Percentiles rank a stretch among this genome's conserved stretches.
Evolutionary conservation across 1,140 invertebrate genomes (phyloP).

Genomic region (Zaprionus tsacasi): DNA sequence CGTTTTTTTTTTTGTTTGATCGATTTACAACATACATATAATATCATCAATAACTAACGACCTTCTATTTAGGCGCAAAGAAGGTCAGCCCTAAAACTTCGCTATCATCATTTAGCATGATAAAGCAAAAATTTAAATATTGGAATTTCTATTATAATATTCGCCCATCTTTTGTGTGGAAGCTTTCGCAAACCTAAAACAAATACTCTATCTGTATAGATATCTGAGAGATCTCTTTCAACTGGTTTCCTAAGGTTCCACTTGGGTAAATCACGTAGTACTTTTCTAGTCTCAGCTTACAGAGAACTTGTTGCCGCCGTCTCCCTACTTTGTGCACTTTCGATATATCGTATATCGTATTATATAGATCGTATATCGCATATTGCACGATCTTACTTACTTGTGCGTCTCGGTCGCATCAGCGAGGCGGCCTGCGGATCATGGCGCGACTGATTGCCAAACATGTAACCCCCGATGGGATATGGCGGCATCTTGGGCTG

Average conservation of each 20-base stretch:
- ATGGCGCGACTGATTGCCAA: conserved; percentile 55
- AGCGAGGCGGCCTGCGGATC: conserved; percentile 40
- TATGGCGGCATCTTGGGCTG: conserved; percentile 83
- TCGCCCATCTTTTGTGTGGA: neutral
- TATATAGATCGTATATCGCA: conserved; percentile 8
- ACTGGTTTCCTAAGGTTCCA: neutral
- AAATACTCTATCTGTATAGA: neutral
- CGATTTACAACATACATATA: neutral
- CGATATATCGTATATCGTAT: conserved; percentile 5
- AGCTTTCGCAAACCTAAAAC: neutral
- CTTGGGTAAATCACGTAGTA: conserved; percentile 2
- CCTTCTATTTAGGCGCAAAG: conserved; percentile 7
- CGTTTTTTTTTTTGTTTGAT: neutral
- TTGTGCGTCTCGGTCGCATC: conserved; percentile 79
- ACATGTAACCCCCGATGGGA: conserved; percentile 78
- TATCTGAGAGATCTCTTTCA: neutral
- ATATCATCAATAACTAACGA: neutral
- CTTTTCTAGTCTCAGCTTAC: conserved; percentile 8
- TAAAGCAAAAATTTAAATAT: conserved; percentile 5
- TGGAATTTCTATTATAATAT: neutral
- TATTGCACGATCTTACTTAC: conserved; percentile 60
- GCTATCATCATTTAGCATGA: conserved; percentile 19
- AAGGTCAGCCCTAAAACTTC: conserved; percentile 6
- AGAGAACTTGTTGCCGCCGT: conserved; percentile 28
- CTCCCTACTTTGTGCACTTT: conserved; percentile 60